Percentiles rank a stretch among this genome's conserved stretches.
Evolutionary conservation across 1,140 invertebrate genomes (phyloP).

Genomic region (Dolichoris vasculosae): DNA sequence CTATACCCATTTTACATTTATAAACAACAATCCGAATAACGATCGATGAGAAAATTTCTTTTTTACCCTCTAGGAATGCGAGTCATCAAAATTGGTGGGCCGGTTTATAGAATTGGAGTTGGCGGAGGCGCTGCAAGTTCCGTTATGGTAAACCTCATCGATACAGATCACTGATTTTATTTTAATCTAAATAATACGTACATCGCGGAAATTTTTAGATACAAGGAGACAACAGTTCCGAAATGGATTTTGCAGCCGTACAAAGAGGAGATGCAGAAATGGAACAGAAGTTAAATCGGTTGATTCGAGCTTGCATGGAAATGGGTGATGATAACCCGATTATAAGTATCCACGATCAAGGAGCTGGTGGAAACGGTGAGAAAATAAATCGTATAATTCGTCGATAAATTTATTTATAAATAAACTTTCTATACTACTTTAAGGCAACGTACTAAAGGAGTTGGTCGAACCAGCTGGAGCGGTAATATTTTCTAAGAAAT

Average conservation of each 20-base stretch:
- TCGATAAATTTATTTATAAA: neutral
- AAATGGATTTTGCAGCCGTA: constrained; percentile 96
- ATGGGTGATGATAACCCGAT: constrained; percentile 89
- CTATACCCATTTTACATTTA: neutral
- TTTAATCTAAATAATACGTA: neutral
- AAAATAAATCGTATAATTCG: neutral
- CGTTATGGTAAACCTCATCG: constrained; percentile 80
- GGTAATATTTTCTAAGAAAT: constrained; percentile 89
- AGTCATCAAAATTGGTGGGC: constrained; percentile 96
- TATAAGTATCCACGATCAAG: constrained; percentile 95
- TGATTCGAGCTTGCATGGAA: constrained; percentile 94
- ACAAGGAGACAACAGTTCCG: constrained; percentile 88
- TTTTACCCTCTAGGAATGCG: constrained; percentile 79
- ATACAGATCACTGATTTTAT: neutral
- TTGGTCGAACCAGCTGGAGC: constrained; percentile 95
- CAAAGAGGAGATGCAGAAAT: constrained; percentile 99
- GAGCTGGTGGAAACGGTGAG: constrained; percentile 95
- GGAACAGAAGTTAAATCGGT: constrained; percentile 97
- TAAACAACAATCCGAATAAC: neutral
- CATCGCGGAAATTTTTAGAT: constrained; percentile 75
- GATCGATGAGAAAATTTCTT: neutral
- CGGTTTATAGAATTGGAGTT: constrained; percentile 97
- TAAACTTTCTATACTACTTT: constrained; percentile 42
- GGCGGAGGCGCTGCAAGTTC: constrained; percentile 97
- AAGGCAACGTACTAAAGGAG: constrained; percentile 97